These are phyloP conservation scores for Ifrita kowaldi DNA, from an alignment of 2,113 vertebrate genomes.

Conservation along the genomic window DNA sequence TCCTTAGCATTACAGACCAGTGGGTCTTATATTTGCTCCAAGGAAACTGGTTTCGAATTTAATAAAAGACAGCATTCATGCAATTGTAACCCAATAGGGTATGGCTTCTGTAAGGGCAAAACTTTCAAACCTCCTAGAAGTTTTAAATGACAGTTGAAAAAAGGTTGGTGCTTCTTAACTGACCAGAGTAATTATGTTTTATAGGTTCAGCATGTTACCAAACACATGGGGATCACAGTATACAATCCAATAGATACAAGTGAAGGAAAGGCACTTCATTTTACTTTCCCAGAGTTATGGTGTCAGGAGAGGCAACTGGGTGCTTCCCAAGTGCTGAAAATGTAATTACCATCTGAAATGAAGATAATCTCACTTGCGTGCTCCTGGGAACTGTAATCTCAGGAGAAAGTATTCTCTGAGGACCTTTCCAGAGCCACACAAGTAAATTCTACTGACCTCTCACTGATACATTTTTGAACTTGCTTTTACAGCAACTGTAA, in stretches of 20 bases:
- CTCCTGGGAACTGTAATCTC: background rate
- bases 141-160: background rate
- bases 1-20: background rate
- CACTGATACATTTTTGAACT: background rate
- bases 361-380: background rate
- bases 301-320: background rate
- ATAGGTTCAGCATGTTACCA: background rate
- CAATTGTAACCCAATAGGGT: background rate
- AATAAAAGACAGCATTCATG: constrained; percentile 27
- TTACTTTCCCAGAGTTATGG: background rate
- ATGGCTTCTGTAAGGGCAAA: background rate
- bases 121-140: background rate
- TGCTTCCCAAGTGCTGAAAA: background rate
- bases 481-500: background rate
- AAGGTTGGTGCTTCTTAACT: background rate
- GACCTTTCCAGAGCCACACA: background rate
- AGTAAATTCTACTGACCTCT: background rate
- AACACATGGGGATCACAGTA: background rate
- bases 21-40: background rate
- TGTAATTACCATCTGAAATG: background rate
- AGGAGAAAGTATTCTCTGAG: background rate
- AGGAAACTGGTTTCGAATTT: background rate
- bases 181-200: background rate
- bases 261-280: background rate
- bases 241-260: background rate